Conservation (phyloP, 1,140 invertebrate genomes). For the Tribolium castaneum region DNA sequence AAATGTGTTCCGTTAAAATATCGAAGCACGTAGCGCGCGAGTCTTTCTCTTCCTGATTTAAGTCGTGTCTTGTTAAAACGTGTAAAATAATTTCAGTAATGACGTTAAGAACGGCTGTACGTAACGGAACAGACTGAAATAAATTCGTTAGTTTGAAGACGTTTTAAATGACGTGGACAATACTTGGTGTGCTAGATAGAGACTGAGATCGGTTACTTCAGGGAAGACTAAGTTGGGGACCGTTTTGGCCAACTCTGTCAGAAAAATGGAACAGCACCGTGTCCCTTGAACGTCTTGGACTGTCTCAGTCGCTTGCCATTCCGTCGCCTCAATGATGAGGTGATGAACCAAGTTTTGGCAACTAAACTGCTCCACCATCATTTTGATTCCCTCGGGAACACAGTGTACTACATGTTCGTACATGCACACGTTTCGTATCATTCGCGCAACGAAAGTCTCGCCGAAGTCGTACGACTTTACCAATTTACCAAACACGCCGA, state of each 20-base stretch:
- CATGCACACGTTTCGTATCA: slow-evolving; percentile 74
- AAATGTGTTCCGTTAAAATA: slow-evolving; percentile 74
- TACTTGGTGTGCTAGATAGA: slow-evolving; percentile 57
- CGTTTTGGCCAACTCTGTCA: slow-evolving; percentile 72
- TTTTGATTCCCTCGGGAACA: slow-evolving; percentile 70
- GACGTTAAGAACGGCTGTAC: slow-evolving; percentile 76
- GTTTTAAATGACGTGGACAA: neutral
- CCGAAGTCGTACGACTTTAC: slow-evolving; percentile 76
- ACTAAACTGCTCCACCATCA: slow-evolving; percentile 69
- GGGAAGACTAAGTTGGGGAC: slow-evolving; percentile 72
- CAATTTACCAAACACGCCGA: slow-evolving; percentile 72
- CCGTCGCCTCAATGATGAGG: slow-evolving; percentile 75
- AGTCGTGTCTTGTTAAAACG: slow-evolving; percentile 69
- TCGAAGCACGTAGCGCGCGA: slow-evolving; percentile 70
- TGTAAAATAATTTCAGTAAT: slow-evolving; percentile 73
- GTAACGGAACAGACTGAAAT: slow-evolving; percentile 73
- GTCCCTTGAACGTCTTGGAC: slow-evolving; percentile 65
- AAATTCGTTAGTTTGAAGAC: neutral
- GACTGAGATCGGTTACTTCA: slow-evolving; percentile 58
- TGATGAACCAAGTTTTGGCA: slow-evolving; percentile 71
- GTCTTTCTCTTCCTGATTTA: slow-evolving; percentile 68
- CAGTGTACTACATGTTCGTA: slow-evolving; percentile 73
- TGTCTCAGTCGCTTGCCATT: slow-evolving; percentile 69
- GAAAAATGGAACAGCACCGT: slow-evolving; percentile 71
- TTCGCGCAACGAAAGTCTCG: slow-evolving; percentile 69